These are phyloP conservation scores for Malurus melanocephalus DNA, from an alignment of 2,113 vertebrate genomes.

Conservation along the genomic window DNA sequence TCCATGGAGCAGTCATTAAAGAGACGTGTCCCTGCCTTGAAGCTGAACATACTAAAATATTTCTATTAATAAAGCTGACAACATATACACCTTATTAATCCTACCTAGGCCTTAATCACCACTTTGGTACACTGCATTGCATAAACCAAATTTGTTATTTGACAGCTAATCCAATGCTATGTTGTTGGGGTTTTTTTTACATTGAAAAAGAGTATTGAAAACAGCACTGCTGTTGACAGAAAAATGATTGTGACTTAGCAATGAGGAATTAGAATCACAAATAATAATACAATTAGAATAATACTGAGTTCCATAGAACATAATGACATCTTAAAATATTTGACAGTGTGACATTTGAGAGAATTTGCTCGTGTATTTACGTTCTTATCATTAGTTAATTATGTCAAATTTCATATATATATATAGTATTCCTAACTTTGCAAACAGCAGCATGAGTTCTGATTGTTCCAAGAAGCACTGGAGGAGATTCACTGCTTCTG, in stretches of 20 bases:
- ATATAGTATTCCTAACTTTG: neutral
- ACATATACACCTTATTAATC: neutral
- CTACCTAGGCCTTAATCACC: neutral
- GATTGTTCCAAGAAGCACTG: neutral
- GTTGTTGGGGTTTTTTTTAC: neutral
- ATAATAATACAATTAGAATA: neutral
- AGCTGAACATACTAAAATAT: neutral
- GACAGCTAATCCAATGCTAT: neutral
- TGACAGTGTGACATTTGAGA: neutral
- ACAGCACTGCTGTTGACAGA: neutral
- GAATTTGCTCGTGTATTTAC: neutral
- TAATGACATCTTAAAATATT: neutral
- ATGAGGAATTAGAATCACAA: neutral
- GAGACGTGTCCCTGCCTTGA: neutral
- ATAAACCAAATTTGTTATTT: neutral
- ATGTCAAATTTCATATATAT: neutral
- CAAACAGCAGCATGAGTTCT: neutral
- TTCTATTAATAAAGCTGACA: neutral
- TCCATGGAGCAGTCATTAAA: accelerated
- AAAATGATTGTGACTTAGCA: neutral
- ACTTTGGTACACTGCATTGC: neutral
- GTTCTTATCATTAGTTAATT: neutral
- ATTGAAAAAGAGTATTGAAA: neutral
- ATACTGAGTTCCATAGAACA: neutral
- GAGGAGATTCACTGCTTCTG: neutral